These are phyloP conservation scores for Macrosiphum euphorbiae DNA, from an alignment of 2,888 invertebrate genomes.

Conservation along the genomic window DNA sequence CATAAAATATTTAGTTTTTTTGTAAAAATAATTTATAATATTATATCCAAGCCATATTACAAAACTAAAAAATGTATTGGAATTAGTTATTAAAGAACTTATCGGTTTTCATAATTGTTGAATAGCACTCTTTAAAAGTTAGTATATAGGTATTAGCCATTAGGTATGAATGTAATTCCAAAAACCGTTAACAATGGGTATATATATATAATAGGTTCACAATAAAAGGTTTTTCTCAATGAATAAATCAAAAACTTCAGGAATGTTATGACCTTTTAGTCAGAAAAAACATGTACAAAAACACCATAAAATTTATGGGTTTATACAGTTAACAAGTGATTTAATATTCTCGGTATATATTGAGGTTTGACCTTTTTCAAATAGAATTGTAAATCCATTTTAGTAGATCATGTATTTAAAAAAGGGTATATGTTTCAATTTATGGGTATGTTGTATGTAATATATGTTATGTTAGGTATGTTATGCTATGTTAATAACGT, in stretches of 20 bases:
- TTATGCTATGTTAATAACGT: constrained; percentile 22
- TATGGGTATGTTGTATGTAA: neutral
- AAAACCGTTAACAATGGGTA: neutral
- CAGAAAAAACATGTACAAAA: constrained; percentile 20
- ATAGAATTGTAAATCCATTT: constrained; percentile 51
- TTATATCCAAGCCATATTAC: neutral
- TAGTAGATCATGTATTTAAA: constrained; percentile 37
- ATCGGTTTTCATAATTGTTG: neutral
- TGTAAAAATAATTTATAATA: neutral
- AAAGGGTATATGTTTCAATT: constrained; percentile 30
- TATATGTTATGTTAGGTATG: neutral
- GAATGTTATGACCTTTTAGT: constrained; percentile 51
- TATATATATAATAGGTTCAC: neutral
- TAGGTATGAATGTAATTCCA: neutral
- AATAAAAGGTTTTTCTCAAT: constrained; percentile 2
- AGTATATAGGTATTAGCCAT: neutral
- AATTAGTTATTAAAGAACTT: neutral
- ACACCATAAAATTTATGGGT: constrained; percentile 21
- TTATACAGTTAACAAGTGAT: constrained; percentile 33
- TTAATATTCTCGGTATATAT: constrained; percentile 10
- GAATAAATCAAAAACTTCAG: constrained; percentile 37
- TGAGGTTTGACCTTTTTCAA: constrained; percentile 47
- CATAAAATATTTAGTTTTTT: neutral
- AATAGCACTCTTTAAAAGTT: neutral
- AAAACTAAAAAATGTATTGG: neutral